Evolutionary conservation across 2,113 vertebrate species (phyloP), one percentile per base, ranked within the genome.

Genomic region (Cyphomyrus discorhynchus): DNA sequence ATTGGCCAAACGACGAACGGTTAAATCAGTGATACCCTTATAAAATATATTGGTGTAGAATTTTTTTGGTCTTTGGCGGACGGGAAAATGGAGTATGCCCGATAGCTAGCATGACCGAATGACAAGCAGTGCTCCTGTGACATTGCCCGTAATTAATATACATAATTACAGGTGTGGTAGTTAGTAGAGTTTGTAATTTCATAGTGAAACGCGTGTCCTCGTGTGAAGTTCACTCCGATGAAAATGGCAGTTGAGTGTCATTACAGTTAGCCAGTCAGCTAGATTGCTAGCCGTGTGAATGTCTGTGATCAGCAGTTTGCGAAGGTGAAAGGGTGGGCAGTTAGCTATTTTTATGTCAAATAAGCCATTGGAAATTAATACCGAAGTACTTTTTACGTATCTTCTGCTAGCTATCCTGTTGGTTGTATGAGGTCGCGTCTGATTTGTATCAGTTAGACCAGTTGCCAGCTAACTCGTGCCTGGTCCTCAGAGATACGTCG

Each of bases 21-120:
- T 88, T 46, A 52, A 45, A 66, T 62, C 56, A 9, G 35, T n/a
- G 21, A 7, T 27, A 19, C 21, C 3, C 24, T 7, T 62, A 58
- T 39, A 62, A 42, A 8, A 31, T n/a, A 7, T 45, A 62, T n/a
- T 58, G 87, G 19, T 47, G 15, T 19, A 45, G 9, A 35, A 39
- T 13, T 88, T 24, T 53, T 88, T 66, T 66, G 86, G 86, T 21
- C 86, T 88, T 88, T 88, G 27, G 56, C 21, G 31, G 45, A 35
- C 17, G 11, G 86, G 56, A 88, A 88, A 88, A 88, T 88, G 52
- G 52, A 88, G 87, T 88, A 52, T 86, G 85, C 49, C 11, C 82
- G 82, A n/a, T 84, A 84, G 82, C 82, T 84, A 47, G 82, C 39
- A 84, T 19, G 74, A 80, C 74, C 35, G 82, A 84, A 47, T n/a